Base-by-base conservation (phyloP, 1,140 invertebrate genomes). In the Gryllus bimaculatus region DNA sequence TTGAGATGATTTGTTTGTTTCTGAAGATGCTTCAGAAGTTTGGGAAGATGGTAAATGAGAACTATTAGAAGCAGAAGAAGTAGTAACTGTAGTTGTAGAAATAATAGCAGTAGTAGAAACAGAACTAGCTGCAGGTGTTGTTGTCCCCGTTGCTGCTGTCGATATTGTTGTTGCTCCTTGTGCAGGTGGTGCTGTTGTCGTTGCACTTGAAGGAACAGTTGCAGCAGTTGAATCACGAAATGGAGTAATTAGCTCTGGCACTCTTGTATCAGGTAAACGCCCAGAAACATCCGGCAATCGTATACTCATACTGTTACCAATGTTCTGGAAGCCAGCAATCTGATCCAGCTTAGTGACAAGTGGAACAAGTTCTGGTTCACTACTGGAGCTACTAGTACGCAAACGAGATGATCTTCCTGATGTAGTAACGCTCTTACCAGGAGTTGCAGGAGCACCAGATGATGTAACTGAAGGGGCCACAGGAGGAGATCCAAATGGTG, bases 281-380 rank as follows among this genome's bases (percentile, higher is more conserved):
- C 26, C 26, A 39, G 26, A 39, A 39, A 39, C 26, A 39, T 39
- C 26, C 5, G 26, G 26, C 81, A 80, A 48, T 66, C 82, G 80
- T 73, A 85, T 83, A 47, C 83, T 82, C 47, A 85, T 84, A 39
- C 83, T 84, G 20, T 82, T 83, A 77, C 85, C 83, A 20, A 86
- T 79, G 81, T 85, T 86, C 80, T 87, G 85, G 82, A 85, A 87
- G 78, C 85, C 84, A n/a, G 81, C 47, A 48, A 84, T 83, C 81
- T 86, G 82, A 80, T 87, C 85, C 66, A 86, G 81, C 81, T 85
- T 86, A 75, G 86, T 85, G 39, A 85, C 81, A 3, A 85, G 82
- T 8, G 85, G 85, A 20, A 85, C 83, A 12, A 83, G 78, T 81
- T 88, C 87, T 8, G 83, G 84, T 80, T 86, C 85, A 13, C 84